Base-by-base conservation (phyloP, 2,113 vertebrate species). In the Anoura caudifer region DNA sequence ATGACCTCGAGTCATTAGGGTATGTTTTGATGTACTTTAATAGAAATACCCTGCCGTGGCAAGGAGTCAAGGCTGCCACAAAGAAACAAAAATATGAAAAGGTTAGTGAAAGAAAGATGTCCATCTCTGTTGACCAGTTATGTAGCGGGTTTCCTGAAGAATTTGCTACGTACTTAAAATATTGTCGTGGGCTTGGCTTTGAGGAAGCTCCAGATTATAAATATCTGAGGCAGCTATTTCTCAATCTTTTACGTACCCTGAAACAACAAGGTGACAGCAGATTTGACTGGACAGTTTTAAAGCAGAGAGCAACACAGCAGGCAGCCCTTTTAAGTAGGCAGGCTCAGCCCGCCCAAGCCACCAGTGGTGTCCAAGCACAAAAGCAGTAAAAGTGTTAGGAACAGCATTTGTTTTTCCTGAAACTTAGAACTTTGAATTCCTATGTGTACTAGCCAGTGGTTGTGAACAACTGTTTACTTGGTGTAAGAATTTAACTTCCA, bases 21-120 rank as follows among this genome's bases (percentile, higher is more conserved):
- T 99, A 99, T 90, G 99, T 99, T 98, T 99, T 99, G 99, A 99
- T 99, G 99, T 99, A 99, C 98, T 99, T 99, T 98, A 99, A 99
- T 99, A 99, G 99, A 99, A 99, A 99, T 98, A 99, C 99, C 98
- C 99, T 99, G 97, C 99, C 99, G 14, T 99, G 99, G 99, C 99
- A 99, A 98, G 99, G 99, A 97, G 97, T 99, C 96, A 99, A 99
- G 99, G 99, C 99, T 98, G 99, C 99, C 98, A 99, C 99, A 98
- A 99, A 99, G 98, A 99, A 99, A 98, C 99, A 99, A 98, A 99
- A 99, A 97, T 99, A 99, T 97, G 99, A 99, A 98, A 99, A 99
- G 98, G 99, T 99, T 98, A 99, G 99, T 94, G 99, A 99, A 99
- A 99, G 99, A 98, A 99, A 99, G 98, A 99, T 99, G 99, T 99